These are phyloP conservation scores for Aythya baeri DNA, from an alignment of 2,113 vertebrate species.

Conservation along the genomic window DNA sequence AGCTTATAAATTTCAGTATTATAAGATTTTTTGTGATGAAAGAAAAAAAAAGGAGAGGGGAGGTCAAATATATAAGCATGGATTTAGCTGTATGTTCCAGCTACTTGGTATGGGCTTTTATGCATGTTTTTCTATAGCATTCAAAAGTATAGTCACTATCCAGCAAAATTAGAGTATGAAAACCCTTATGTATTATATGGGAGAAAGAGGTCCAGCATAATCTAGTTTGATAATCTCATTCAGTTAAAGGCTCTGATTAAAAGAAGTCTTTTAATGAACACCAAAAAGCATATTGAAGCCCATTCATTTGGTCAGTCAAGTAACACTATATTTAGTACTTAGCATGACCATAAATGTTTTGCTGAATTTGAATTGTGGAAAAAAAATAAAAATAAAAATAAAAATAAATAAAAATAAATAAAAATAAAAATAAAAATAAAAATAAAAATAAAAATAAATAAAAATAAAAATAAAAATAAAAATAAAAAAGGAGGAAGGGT, in stretches of 20 bases:
- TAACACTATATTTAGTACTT: background rate
- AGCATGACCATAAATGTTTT: background rate
- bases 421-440: too few relatives aligned
- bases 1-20: too few relatives aligned
- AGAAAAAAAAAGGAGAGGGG: too few relatives aligned
- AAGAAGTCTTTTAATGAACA: background rate
- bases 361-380: background rate
- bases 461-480: too few relatives aligned
- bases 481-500: background rate
- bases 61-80: too few relatives aligned
- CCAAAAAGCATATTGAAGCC: background rate
- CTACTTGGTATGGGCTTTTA: too few relatives aligned
- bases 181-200: background rate
- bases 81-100: too few relatives aligned
- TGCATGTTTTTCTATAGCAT: background rate
- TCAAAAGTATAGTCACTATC: background rate
- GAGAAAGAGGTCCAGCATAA: background rate
- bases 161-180: background rate
- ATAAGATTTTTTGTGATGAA: too few relatives aligned
- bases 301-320: background rate
- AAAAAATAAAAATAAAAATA: background rate
- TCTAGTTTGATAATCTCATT: background rate
- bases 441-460: too few relatives aligned
- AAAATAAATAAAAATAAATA: background rate
- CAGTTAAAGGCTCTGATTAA: background rate